Evolutionary conservation across 2,888 invertebrate genomes (phyloP).

Genomic region (Hemicrepidius hirtus): DNA sequence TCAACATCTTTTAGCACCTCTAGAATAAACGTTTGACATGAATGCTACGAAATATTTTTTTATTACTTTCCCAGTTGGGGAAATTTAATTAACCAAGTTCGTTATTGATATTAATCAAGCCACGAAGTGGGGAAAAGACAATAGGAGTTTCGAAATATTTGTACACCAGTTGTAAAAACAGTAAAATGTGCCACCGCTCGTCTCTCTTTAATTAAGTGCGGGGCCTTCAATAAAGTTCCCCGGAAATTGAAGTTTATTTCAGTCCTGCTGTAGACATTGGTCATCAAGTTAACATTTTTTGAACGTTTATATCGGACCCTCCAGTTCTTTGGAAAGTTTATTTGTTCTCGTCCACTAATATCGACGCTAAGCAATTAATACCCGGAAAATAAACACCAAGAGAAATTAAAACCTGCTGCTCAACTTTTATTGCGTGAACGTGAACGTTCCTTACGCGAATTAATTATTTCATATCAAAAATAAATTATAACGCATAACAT

Average conservation of each 20-base stretch:
- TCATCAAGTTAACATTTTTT: slow-evolving; percentile 8
- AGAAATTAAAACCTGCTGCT: slow-evolving; percentile 20
- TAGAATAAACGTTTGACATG: neutral
- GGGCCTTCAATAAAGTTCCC: slow-evolving; percentile 5
- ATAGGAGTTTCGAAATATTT: neutral
- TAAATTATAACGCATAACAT: no score
- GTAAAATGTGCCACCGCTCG: neutral
- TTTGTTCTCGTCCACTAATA: slow-evolving; percentile 15
- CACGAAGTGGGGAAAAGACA: neutral
- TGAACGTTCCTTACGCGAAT: neutral
- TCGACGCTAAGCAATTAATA: neutral
- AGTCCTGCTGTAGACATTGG: neutral
- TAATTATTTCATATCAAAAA: no score
- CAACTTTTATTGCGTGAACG: slow-evolving; percentile 23
- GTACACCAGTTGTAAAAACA: slow-evolving; percentile 17
- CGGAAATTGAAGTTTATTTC: slow-evolving; percentile 23
- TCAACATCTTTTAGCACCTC: slow-evolving; percentile 2
- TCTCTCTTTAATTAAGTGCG: slow-evolving; percentile 14
- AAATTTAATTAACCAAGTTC: neutral
- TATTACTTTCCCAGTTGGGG: neutral
- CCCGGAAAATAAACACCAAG: slow-evolving; percentile 17
- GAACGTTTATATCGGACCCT: neutral
- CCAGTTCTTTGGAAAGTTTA: neutral
- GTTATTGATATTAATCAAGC: neutral
- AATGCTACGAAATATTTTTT: neutral